Evolutionary conservation across 2,797 vertebrate genomes (phyloP).

Genomic region (Pipistrellus pygmaeus): DNA sequence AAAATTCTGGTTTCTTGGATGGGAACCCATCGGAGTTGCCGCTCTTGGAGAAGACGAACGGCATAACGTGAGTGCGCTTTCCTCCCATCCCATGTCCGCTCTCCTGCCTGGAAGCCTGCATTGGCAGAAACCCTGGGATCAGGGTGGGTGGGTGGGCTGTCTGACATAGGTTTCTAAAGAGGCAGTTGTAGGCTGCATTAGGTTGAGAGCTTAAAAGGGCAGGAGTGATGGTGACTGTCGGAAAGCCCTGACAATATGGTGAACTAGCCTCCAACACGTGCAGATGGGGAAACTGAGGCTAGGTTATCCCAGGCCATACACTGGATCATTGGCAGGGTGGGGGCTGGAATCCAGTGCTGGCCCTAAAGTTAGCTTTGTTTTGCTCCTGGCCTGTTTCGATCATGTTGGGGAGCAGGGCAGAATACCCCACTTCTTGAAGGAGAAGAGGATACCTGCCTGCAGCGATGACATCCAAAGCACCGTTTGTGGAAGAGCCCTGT

Average conservation of each 20-base stretch:
- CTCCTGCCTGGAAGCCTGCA: background rate
- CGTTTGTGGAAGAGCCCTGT: background rate
- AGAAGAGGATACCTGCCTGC: background rate
- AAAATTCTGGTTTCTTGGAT: conserved; percentile 24
- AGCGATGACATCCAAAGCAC: background rate
- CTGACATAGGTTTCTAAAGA: background rate
- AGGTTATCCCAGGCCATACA: background rate
- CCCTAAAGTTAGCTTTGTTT: background rate
- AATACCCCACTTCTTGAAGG: background rate
- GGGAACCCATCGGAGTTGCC: background rate
- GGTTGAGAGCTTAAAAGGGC: background rate
- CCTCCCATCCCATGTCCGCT: background rate
- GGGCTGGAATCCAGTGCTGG: background rate
- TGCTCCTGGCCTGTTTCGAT: background rate
- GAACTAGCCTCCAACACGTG: background rate
- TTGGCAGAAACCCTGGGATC: background rate
- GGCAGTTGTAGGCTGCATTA: background rate
- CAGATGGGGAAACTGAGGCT: background rate
- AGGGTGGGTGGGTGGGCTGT: background rate
- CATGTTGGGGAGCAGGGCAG: background rate
- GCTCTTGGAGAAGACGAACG: conserved; percentile 7
- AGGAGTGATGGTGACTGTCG: background rate
- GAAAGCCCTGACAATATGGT: background rate
- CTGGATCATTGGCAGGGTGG: background rate
- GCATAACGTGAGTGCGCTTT: conserved; percentile 78